Percentiles rank a stretch among this genome's conserved stretches.
These are phyloP conservation scores for Conopomorpha cramerella DNA, from an alignment of 1,140 invertebrate genomes.

Conservation along the genomic window DNA sequence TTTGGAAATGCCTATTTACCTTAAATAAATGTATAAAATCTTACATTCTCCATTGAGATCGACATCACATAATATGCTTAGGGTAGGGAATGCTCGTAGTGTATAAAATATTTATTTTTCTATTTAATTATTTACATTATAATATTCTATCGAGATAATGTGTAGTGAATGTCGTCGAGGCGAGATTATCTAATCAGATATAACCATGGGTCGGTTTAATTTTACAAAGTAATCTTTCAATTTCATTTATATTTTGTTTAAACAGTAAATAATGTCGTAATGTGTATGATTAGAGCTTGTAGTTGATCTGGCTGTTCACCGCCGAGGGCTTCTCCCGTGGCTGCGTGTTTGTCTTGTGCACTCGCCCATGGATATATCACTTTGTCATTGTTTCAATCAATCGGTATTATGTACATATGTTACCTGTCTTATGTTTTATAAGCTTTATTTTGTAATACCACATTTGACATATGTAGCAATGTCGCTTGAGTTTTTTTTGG, in stretches of 20 bases:
- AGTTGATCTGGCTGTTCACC: too few relatives aligned
- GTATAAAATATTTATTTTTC: conserved; percentile 61
- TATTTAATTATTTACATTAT: conserved; percentile 28
- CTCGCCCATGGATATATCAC: conserved; percentile 30
- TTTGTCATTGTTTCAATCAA: conserved; percentile 57
- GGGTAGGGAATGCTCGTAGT: conserved; percentile 50
- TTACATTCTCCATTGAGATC: conserved; percentile 29
- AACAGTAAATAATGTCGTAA: conserved; percentile 31
- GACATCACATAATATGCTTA: conserved; percentile 51
- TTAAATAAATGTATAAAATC: conserved; percentile 21
- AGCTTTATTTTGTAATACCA: conserved; percentile 64
- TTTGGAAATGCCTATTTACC: conserved; percentile 44
- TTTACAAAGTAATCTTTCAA: conserved; percentile 9
- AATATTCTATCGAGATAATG: conserved; percentile 58
- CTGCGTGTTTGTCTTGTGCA: conserved; percentile 3
- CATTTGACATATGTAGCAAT: conserved; percentile 63
- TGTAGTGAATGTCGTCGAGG: conserved; percentile 54
- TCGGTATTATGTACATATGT: conserved; percentile 46
- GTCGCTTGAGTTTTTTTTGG: conserved; percentile 52
- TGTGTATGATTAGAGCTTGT: conserved; percentile 2
- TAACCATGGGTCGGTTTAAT: conserved; percentile 24
- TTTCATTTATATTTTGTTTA: conserved; percentile 4
- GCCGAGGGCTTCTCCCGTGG: too few relatives aligned
- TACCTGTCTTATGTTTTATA: conserved; percentile 56
- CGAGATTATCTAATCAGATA: conserved; percentile 36